Base-by-base conservation (phyloP, 2,113 vertebrate genomes). In the Myxocyprinus asiaticus region DNA sequence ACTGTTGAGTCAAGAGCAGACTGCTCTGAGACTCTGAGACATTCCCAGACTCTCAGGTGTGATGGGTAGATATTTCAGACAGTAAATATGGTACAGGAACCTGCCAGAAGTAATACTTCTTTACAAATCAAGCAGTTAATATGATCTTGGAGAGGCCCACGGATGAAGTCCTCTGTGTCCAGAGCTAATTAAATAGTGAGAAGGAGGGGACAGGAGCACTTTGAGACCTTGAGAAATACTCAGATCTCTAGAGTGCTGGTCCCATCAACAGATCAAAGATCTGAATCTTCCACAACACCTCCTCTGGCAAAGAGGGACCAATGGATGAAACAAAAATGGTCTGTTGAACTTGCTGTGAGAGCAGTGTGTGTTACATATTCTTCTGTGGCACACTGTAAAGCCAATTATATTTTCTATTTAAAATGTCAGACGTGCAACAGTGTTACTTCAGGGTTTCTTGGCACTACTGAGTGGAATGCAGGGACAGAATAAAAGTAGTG, bases 331-430 rank as follows among this genome's bases (percentile, higher is more conserved):
- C 4, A 6, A 63, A 74, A 63, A 15, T 5, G 72, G 15, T 7
- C 10, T 1, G 58, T 63, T 63, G 45, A 71, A 43, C 55, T 6
- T 8, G 1, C 7, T n/a, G 43, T 6, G 68, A 74, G 70, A 4
- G 55, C 6, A 17, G 55, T 17, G n/a, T 45, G 9, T 53, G 9
- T 22, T 59, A 59, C 9, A n/a, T 17, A 72, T 42, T 72, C 53
- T 59, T 72, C 69, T 59, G 55, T 59, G 69, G 69, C 42, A 44
- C 43, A 59, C 55, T 47, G 43, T 72, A 72, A 72, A 72, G 55
- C 42, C 69, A 72, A 72, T 59, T 72, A 59, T 72, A 72, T 72
- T 59, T 72, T 72, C 69, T 72, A 53, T 59, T 72, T 72, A 72
- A 72, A 59, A 72, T 59, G 55, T 72, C 69, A 72, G 43, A 59